Evolutionary conservation across 2,888 invertebrate genomes (phyloP).

Genomic region (Nematopogon swammerdamellus): DNA sequence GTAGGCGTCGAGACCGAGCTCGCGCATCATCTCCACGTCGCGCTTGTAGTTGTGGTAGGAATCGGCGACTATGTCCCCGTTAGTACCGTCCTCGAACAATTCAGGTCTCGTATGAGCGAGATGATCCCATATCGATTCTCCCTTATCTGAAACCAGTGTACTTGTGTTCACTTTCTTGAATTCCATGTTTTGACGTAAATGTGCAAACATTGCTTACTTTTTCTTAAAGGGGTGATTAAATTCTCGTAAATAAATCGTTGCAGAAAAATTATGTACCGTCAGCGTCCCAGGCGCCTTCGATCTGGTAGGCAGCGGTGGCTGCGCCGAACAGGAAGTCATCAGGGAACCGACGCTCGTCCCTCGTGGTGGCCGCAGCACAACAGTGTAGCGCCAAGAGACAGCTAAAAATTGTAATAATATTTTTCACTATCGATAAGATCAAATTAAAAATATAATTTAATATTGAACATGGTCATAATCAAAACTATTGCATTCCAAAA

Average conservation of each 20-base stretch:
- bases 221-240: no score
- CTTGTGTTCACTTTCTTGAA: no score
- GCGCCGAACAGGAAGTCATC: slow-evolving; percentile 12
- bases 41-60: slow-evolving; percentile 48
- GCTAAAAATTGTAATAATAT: no score
- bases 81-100: slow-evolving; percentile 37
- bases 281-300: slow-evolving; percentile 14
- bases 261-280: no score
- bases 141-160: slow-evolving; percentile 25
- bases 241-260: no score
- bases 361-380: not conserved
- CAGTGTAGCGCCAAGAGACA: not conserved
- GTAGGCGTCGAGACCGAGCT: slow-evolving; percentile 32
- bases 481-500: no score
- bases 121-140: slow-evolving; percentile 52
- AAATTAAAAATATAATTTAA: no score
- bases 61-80: slow-evolving; percentile 48
- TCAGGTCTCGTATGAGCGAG: slow-evolving; percentile 36
- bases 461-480: no score
- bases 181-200: no score
- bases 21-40: slow-evolving; percentile 20
- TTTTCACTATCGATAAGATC: no score
- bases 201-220: no score
- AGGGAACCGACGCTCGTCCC: slow-evolving; percentile 9
- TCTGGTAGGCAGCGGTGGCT: slow-evolving; percentile 13